Evolutionary conservation across 2,797 vertebrate species (phyloP), one percentile per base, ranked within the genome.

Genomic region (Thalassophryne amazonica): DNA sequence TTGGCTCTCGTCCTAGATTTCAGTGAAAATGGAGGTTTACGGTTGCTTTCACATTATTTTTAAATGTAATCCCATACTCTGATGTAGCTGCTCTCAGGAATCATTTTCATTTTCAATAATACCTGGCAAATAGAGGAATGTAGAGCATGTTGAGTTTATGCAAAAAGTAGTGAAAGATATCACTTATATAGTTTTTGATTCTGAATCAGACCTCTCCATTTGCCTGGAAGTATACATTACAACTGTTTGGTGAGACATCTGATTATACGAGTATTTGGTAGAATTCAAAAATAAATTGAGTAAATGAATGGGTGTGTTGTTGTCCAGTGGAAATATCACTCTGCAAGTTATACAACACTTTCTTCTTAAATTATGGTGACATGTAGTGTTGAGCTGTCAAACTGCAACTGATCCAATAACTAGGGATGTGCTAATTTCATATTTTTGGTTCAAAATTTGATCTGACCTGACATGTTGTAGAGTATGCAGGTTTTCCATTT

Each of bases 1-100:
- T 54, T 30, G 33, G 76, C 55, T 49, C 49, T 55, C 16, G 57
- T 61, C 68, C 63, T 61, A 76, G 66, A 78, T 83, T 61, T 50
- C 50, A 40, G 11, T 40, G 56, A 59, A 55, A 59, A 69, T 34
- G 16, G 38, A 54, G 48, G 38, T 18, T 63, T 64, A 28, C 7
- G 22, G 39, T 27, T 66, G 43, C 18, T 30, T 71, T 64, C 12
- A 52, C 46, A 47, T 41, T 39, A 46, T 66, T 63, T 61, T 20
- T 58, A 65, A 59, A 57, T 49, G 43, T 54, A 45, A 73, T 63
- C 63, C 49, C 42, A 10, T 46, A 41, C 27, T 41, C 34, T 31
- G 49, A 36, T 57, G 53, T 46, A 33, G 46, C 14, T 17, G 63
- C 69, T 74, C 46, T 37, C n/a, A 11, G 37, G 41, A 24, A 30